These are phyloP conservation scores for Barnardius zonarius DNA, from an alignment of 2,113 vertebrate genomes.

Conservation along the genomic window DNA sequence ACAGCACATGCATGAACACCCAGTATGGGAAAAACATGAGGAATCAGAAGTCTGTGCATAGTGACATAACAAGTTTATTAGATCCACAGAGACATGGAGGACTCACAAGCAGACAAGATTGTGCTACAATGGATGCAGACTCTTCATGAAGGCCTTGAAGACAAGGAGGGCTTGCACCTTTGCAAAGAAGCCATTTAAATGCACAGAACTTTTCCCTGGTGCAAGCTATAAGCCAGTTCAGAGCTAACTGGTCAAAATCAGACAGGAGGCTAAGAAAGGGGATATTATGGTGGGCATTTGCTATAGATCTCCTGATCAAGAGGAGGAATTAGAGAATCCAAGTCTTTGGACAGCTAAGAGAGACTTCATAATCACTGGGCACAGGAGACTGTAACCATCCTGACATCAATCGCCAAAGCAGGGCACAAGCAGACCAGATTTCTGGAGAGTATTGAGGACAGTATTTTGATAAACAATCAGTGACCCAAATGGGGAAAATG, in stretches of 20 bases:
- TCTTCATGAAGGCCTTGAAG: background rate
- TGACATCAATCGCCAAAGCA: background rate
- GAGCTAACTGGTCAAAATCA: background rate
- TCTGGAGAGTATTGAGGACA: background rate
- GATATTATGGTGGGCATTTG: background rate
- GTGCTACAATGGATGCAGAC: background rate
- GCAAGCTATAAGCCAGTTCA: background rate
- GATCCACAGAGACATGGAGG: background rate
- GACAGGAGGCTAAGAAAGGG: background rate
- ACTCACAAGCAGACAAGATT: background rate
- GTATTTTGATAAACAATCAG: background rate
- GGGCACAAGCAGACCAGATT: background rate
- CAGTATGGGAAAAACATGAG: background rate
- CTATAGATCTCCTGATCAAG: background rate
- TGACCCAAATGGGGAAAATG: background rate
- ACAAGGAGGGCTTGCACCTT: background rate
- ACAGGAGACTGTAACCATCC: background rate
- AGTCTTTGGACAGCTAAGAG: background rate
- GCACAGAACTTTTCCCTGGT: background rate
- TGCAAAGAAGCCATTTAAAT: background rate
- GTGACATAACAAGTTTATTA: background rate
- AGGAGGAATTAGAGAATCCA: background rate
- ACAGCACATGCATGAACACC: background rate
- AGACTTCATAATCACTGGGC: background rate
- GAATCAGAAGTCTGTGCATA: background rate